Conservation (phyloP, 1,140 invertebrate genomes). For the Cyphomyrmex costatus region DNA sequence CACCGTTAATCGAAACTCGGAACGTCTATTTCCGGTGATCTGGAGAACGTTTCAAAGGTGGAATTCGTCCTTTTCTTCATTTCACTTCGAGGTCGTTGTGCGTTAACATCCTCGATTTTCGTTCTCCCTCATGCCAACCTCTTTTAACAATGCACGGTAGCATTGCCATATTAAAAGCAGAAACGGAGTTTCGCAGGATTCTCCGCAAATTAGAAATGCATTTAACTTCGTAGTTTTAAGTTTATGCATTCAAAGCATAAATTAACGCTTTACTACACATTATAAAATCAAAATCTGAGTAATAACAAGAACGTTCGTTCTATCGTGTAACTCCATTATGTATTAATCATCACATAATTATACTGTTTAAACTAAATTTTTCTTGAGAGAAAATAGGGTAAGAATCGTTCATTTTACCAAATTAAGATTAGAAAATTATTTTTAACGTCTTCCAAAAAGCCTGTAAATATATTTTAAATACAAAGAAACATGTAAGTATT, state of each 20-base stretch:
- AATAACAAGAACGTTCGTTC: conserved; percentile 8
- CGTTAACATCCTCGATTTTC: conserved; percentile 17
- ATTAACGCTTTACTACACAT: conserved; percentile 32
- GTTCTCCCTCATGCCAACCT: not conserved
- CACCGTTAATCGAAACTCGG: not conserved
- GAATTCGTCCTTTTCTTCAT: conserved; percentile 1
- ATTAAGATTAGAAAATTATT: not conserved
- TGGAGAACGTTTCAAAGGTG: conserved; percentile 19
- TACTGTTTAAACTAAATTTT: not conserved
- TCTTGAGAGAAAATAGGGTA: not conserved
- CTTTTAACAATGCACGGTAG: not conserved
- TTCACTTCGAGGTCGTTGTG: conserved; percentile 28
- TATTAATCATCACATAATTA: not conserved
- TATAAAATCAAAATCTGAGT: not conserved
- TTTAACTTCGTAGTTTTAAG: conserved; percentile 59
- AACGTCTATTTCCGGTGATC: conserved; percentile 44
- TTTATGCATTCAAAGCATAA: conserved; percentile 46
- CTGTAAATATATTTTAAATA: not conserved
- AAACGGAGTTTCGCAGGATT: conserved; percentile 2
- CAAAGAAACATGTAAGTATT: not conserved
- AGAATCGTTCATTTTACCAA: not conserved
- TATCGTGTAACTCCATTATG: not conserved
- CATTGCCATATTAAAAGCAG: conserved; percentile 11
- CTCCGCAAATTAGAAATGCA: conserved; percentile 38
- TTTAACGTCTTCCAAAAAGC: not conserved